Evolutionary conservation across 2,113 vertebrate genomes (phyloP), one percentile per base, ranked within the genome.

Genomic region (Mesembrinibis cayennensis): DNA sequence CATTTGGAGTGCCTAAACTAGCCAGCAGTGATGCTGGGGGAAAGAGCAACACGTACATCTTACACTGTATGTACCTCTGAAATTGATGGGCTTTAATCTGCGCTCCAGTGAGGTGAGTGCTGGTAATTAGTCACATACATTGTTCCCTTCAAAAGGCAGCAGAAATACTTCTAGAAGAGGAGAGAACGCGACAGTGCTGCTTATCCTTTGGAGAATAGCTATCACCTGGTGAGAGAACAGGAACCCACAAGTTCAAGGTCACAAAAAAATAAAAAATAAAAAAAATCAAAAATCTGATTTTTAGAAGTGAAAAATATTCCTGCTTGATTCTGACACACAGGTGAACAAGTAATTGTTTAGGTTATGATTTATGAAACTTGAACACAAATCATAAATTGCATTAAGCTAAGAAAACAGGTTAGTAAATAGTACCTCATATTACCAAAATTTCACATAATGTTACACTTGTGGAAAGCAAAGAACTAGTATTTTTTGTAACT

Each of bases 61-160:
- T 23, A 66, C 4, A 4, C 26, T 9, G 9, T 4, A 42, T 0
- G 0, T 26, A 53, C 17, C 25, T 59, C n/a, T 23, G 7, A 55
- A 82, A 71, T 0, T 49, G 14, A 53, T 58, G 47, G 34, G 42
- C n/a, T 14, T 81, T 78, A 45, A 52, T 6, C 50, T 38, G 47
- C 23, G 6, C 40, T 86, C 45, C 52, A 25, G 15, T 12, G 56
- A 79, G 30, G 25, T 38, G 52, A 86, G 18, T 45, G 56, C 29
- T 34, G 29, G 22, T 14, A 72, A 88, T 38, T 38, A 73, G 17
- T 56, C 47, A 83, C 18, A 20, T 49, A 47, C 44, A 47, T 6
- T 29, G 16, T 9, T 72, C 30, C 27, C 42, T 87, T 77, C 40
- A 71, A 88, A 74, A 86, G 44, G 52, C 71, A 86, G n/a, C 16